Evolutionary conservation across 2,113 vertebrate species (phyloP), one percentile per base, ranked within the genome.

Genomic region (Pyrgilauda ruficollis): DNA sequence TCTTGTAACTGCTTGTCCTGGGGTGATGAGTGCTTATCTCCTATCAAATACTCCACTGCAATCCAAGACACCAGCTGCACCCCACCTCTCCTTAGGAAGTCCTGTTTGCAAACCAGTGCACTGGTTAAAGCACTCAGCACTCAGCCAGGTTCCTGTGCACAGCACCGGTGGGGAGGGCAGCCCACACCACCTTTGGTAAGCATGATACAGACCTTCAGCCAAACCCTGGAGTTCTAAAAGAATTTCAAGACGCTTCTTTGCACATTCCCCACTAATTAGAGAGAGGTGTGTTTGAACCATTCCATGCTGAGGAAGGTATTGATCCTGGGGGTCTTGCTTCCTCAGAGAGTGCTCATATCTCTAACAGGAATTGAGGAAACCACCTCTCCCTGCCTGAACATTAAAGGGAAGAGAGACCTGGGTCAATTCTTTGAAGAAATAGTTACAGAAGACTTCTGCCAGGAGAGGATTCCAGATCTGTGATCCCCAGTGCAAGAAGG

Each of bases 151-250:
- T 63, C 30, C 43, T 43, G 27, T 0, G 3, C 62, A 5, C 62
- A n/a, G 27, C 2, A 0, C 23, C 64, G 0, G 0, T 0, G 0
- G 37, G 56, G 28, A 9, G 28, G 0, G 0, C 59, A 30, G 62
- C 10, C 77, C 53, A 22, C 3, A 3, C 43, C 2, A 3, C 49
- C 72, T 66, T 33, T 1, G 1, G 4, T 16, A 53, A 73, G 37
- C 6, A 23, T 0, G 2, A 24, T 41, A 8, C 1, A 1, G 37
- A 30, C 43, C 13, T 58, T 55, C 37, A 93, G 53, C 27, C 5
- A 4, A 91, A 70, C 21, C 26, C 26, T 44, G 47, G 55, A 46
- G 9, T 80, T 75, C 49, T 89, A 20, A 53, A 28, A 56, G 64
- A 46, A 37, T 76, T 96, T 73, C 74, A 79, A 84, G 62, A 62